Base-by-base conservation (phyloP, 2,888 invertebrate species). In the Lissocephala sabroskyi region DNA sequence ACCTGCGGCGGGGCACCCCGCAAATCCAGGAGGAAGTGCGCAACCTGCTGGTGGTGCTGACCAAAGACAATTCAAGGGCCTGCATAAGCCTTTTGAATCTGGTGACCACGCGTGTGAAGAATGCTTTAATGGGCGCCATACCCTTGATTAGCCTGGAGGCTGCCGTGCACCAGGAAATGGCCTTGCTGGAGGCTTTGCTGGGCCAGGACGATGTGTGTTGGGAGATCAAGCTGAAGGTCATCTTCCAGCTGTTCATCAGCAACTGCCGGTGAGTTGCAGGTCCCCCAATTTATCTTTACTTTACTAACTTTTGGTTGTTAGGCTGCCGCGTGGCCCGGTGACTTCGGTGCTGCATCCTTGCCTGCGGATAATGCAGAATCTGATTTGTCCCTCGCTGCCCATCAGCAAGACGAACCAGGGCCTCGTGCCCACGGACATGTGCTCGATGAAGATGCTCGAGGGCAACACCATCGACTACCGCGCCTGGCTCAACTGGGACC, bases 201-300 rank as follows among this genome's bases (percentile, higher is more conserved):
- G 93, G 95, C 67, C 95, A 95, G 62, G 95, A 97, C 77, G 98
- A 98, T 82, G 90, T 92, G 2, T 97, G 96, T 80, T 98, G 98
- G 98, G 97, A 98, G 82, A 90, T 92, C 56, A 92, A 97, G 75
- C 86, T 98, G 1, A 89, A 94, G 39, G 92, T 94, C 80, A 93
- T 97, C 54, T 92, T 97, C 86, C 91, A 92, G 62, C 86, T 97
- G 44, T 97, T 97, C 86, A 87, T 95, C 46, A 88, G 90, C 85
- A 92, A 93, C 3, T 91, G 91, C 61, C 87, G 89, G 78, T 84
- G 53, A 61, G 80, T 65, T 14, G 1, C 7, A 9, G 18, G 9
- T 41, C 10, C n/a, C 26, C 9, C 14, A 2, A 0, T 13, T 28
- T 19, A n/a, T n/a, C n/a, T n/a, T n/a, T n/a, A n/a, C n/a, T n/a